Evolutionary conservation across 64 coral and sea anemone species (phyloP).

Genomic region (Montipora foliosa): DNA sequence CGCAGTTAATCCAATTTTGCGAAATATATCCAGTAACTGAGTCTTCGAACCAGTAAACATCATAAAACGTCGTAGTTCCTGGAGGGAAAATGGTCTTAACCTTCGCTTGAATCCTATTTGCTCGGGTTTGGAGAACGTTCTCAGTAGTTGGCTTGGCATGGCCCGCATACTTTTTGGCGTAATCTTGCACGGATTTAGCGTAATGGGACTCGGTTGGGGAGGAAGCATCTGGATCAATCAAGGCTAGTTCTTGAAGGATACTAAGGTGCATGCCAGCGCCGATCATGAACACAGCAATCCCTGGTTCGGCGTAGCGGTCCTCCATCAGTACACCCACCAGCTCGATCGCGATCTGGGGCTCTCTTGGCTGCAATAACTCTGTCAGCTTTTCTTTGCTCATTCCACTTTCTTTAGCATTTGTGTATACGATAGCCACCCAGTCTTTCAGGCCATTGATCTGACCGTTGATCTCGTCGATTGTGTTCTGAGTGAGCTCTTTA

Average conservation of each 20-base stretch:
- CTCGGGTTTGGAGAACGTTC: not conserved
- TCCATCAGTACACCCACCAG: conserved; percentile 49
- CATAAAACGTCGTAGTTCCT: too few species aligned
- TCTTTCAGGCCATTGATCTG: conserved; percentile 39
- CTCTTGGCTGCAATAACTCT: conserved; percentile 31
- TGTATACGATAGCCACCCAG: conserved; percentile 50
- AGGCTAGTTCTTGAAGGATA: conserved; percentile 50
- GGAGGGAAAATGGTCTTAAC: too few species aligned
- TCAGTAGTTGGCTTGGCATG: conserved; percentile 28
- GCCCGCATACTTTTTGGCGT: conserved; percentile 28
- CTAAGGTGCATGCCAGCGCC: conserved; percentile 34
- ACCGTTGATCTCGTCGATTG: conserved; percentile 41
- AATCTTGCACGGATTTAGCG: conserved; percentile 27
- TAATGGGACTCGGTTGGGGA: conserved; percentile 22
- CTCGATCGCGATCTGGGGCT: conserved; percentile 29
- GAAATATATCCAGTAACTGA: not conserved
- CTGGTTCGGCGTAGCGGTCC: conserved; percentile 42
- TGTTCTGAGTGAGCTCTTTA: conserved; percentile 33
- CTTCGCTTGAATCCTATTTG: not conserved
- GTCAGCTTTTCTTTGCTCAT: conserved; percentile 43
- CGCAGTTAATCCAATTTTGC: not conserved
- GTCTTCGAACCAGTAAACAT: conserved; percentile 18
- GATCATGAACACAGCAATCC: conserved; percentile 32
- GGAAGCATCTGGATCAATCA: conserved; percentile 1
- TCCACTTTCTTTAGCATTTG: conserved; percentile 40